Percentiles rank a stretch among this genome's conserved stretches.
Conservation (phyloP, 2,113 vertebrate species). For the Mustela nigripes region DNA sequence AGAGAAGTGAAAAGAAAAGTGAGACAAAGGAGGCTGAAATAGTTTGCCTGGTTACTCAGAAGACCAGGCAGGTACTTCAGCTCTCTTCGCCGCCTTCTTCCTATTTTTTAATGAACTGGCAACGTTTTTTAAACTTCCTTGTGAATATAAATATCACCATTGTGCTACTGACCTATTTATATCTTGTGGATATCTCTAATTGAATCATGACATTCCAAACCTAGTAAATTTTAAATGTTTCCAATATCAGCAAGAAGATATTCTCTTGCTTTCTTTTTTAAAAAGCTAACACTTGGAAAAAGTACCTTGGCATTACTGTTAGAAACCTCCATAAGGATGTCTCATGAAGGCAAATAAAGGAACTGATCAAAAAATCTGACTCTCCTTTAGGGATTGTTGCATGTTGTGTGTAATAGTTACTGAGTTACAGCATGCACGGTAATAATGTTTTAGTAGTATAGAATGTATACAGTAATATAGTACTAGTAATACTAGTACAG, state of each 20-base stretch:
- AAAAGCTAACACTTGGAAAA: conserved; percentile 28
- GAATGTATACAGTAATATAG: neutral
- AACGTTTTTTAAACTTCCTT: neutral
- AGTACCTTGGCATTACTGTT: neutral
- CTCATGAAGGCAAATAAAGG: neutral
- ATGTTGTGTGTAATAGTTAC: neutral
- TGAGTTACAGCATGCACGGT: neutral
- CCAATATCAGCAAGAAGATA: conserved; percentile 5
- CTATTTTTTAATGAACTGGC: neutral
- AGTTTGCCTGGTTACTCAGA: neutral
- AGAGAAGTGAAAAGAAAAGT: neutral
- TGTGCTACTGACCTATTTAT: conserved; percentile 65
- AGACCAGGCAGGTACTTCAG: neutral
- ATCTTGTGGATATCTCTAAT: conserved; percentile 27
- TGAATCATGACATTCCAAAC: conserved; percentile 58
- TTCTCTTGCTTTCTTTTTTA: conserved; percentile 59
- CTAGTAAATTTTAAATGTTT: conserved; percentile 72
- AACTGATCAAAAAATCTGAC: conserved; percentile 21
- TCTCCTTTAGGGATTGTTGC: neutral
- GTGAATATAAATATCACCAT: conserved; percentile 45
- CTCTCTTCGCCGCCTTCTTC: neutral
- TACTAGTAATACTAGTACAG: neutral
- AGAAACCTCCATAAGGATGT: neutral
- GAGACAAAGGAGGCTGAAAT: neutral
- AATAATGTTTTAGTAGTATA: neutral